Evolutionary conservation across 2,888 invertebrate species (phyloP), one percentile per base, ranked within the genome.

Genomic region (Dasysyrphus tricinctus): DNA sequence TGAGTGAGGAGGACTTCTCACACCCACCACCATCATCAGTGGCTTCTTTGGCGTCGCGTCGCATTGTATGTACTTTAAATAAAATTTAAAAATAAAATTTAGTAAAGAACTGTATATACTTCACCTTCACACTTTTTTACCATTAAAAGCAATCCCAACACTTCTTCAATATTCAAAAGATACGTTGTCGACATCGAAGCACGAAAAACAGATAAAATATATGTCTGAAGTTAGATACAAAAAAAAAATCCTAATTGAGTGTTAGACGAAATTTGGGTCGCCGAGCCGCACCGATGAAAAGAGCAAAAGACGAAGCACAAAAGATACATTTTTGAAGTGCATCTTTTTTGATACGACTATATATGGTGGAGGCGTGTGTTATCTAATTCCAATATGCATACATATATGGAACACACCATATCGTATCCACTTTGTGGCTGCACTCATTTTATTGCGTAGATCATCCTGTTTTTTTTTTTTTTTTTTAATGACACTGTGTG

Each of bases 191-290:
- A 69, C 11, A 2, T 29, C 8, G 14, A 8, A 29, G 8, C 14
- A 29, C 12, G 29, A 54, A 54, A 54, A 54, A 8, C n/a, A 54
- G n/a, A 54, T 32, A 54, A 54, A 32, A 54, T 54, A 39, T 80
- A 65, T 76, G 72, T 44, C 44, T 59, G 49, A 75, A 73, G 84
- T 75, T 76, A 67, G 80, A 29, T 3, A 1, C 24, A 24, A 32
- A 61, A 81, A 67, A 74, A 80, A 61, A 81, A 80, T 80, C 49
- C 85, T 85, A 85, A 85, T 81, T 77, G 85, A 85, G 85, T 85
- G 85, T 85, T 81, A 73, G 77, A 80, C 49, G 47, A 85, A 81
- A 85, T 81, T 77, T 81, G 57, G 85, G 85, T 85, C 77, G 73
- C 29, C 85, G 77, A 2, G 7, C 6, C 85, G 77, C 32, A 5